Base-by-base conservation (phyloP, 2,113 vertebrate genomes). In the Pimephales promelas region DNA sequence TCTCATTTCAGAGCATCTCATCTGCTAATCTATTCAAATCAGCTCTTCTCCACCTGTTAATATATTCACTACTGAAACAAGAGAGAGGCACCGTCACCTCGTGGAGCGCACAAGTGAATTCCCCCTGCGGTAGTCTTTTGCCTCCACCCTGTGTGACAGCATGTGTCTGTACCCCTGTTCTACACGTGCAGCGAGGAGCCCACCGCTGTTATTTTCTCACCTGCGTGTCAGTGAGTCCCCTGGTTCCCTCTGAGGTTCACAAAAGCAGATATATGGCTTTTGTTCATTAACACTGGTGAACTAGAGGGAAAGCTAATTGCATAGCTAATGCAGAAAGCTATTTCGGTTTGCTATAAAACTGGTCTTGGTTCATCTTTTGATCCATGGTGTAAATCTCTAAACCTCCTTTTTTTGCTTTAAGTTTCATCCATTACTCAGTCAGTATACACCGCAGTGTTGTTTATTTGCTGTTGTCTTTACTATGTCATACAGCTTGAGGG, bases 31-130 rank as follows among this genome's bases (percentile, higher is more conserved):
- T 89, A 91, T 92, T 86, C 84, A 86, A 88, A 86, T 61, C 2
- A 11, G 79, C 45, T 79, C 49, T 54, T 82, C 83, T 72, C 81
- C 76, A 90, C 64, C 84, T 91, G 92, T 87, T 93, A 94, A 93
- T 92, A 86, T 92, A 93, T 94, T 93, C 90, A 90, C 86, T 52
- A 66, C 87, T 86, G 85, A 86, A 79, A 89, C 62, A 79, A 68
- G 88, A 74, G 76, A 78, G 68, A 83, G 80, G 88, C 82, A 66
- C 91, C 84, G 90, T 92, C 90, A 88, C 90, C 90, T 90, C 90
- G 88, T 91, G 84, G 89, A 70, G 64, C 47, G 24, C 57, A 70
- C 91, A 92, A 88, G 86, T 89, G 83, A 90, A 81, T 79, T 34
- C 83, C 83, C 83, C 90, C 89, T 76, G 84, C 89, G 87, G 86